phyloP scores from a whole-genome alignment of 2,888 invertebrate species.

The Encarsia formosa region DNA sequence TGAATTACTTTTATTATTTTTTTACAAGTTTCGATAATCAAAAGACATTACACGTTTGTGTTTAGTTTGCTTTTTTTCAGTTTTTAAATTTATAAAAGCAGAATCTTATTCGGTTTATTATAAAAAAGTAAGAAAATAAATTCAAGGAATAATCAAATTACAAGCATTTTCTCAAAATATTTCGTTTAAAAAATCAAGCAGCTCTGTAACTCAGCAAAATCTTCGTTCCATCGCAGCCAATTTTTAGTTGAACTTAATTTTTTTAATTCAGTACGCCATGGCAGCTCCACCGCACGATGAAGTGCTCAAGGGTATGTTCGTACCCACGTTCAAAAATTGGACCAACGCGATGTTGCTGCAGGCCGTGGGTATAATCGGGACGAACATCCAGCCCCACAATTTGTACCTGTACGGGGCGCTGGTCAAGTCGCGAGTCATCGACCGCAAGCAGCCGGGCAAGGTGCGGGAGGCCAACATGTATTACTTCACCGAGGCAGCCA shows the following conservation, averaged over 20 bases:
- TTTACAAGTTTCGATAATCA: too few relatives aligned
- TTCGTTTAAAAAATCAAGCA: too few relatives aligned
- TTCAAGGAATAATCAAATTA: too few relatives aligned
- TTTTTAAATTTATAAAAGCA: too few relatives aligned
- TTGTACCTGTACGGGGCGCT: conserved; percentile 84
- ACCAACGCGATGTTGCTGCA: conserved; percentile 64
- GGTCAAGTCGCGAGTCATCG: conserved; percentile 72
- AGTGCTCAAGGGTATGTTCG: conserved; percentile 72
- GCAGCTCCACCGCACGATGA: conserved; percentile 67
- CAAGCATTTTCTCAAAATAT: too few relatives aligned
- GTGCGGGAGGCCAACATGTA: conserved; percentile 82
- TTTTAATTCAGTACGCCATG: conserved; percentile 67
- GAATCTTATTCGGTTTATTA: too few relatives aligned
- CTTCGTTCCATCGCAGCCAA: background rate
- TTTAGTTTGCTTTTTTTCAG: too few relatives aligned
- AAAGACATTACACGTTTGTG: too few relatives aligned
- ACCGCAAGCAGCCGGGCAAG: conserved; percentile 65
- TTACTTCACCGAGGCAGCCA: conserved; percentile 71
- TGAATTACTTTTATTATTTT: too few relatives aligned
- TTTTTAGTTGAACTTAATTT: too few relatives aligned
- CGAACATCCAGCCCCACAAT: conserved; percentile 91
- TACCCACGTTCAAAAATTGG: conserved; percentile 74
- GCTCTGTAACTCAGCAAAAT: background rate
- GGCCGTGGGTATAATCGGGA: conserved; percentile 79
- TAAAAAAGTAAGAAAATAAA: too few relatives aligned